phyloP scores from a whole-genome alignment of 35 echinoderm and acorn worm genomes.

The Anneissia japonica region DNA sequence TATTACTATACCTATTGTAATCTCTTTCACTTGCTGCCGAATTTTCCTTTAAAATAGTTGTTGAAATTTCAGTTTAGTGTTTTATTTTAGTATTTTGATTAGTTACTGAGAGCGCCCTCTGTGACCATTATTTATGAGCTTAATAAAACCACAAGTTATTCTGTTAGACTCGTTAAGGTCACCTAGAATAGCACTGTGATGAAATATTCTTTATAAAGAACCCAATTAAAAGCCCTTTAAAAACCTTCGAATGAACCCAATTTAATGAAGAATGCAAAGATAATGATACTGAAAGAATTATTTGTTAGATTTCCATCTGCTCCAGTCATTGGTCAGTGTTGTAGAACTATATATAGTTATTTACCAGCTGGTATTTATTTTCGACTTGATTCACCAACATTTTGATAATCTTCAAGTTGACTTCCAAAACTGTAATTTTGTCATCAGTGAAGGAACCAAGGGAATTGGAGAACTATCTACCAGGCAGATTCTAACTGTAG shows the following conservation, averaged over 20 bases:
- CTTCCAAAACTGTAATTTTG: background rate
- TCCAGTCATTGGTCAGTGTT: too few species aligned
- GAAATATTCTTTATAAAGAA: background rate
- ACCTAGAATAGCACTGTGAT: background rate
- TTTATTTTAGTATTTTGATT: background rate
- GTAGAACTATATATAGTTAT: too few species aligned
- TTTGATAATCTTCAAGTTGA: background rate
- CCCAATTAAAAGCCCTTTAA: background rate
- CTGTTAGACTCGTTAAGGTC: background rate
- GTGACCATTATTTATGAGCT: background rate
- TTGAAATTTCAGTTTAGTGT: background rate
- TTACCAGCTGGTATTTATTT: too few species aligned
- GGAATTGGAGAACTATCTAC: background rate
- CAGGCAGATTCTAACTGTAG: background rate
- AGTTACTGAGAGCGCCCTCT: background rate
- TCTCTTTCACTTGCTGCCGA: background rate
- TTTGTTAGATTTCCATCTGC: background rate
- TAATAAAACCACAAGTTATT: background rate
- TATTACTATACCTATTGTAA: background rate
- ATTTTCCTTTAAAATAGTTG: background rate
- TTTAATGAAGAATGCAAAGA: background rate
- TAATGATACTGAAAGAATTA: background rate
- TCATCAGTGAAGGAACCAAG: background rate
- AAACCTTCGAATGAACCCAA: background rate
- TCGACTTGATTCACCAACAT: background rate